phyloP scores from a whole-genome alignment of 2,113 vertebrate species.

The Colius striatus region DNA sequence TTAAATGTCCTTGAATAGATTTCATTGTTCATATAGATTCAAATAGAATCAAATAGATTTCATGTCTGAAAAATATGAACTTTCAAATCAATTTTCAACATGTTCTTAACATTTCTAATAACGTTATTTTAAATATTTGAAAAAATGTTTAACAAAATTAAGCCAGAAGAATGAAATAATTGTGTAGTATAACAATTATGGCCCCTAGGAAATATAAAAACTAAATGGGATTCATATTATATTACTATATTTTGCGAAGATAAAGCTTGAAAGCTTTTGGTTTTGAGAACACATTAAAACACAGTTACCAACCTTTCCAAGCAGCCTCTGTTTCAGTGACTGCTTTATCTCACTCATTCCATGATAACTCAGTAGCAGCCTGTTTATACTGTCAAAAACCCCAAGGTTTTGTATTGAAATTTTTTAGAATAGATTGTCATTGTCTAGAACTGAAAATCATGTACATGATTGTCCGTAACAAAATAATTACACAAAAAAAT shows the following conservation, averaged over 20 bases:
- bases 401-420: background rate
- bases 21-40: background rate
- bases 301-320: background rate
- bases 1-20: background rate
- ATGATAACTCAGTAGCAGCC: background rate
- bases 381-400: background rate
- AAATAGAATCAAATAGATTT: too few species aligned
- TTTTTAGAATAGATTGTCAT: background rate
- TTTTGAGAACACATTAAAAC: conserved; percentile 4
- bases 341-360: background rate
- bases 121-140: background rate
- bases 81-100: background rate
- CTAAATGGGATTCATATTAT: background rate
- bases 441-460: background rate
- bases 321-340: background rate
- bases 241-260: background rate
- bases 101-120: background rate
- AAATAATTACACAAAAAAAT: conserved; percentile 34
- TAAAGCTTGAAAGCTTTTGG: background rate
- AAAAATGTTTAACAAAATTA: background rate
- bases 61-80: rapidly evolving
- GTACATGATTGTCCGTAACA: background rate
- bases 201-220: background rate
- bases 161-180: background rate
- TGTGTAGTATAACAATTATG: background rate